Conservation (phyloP, 2,888 invertebrate species). For the Patella caerulea region DNA sequence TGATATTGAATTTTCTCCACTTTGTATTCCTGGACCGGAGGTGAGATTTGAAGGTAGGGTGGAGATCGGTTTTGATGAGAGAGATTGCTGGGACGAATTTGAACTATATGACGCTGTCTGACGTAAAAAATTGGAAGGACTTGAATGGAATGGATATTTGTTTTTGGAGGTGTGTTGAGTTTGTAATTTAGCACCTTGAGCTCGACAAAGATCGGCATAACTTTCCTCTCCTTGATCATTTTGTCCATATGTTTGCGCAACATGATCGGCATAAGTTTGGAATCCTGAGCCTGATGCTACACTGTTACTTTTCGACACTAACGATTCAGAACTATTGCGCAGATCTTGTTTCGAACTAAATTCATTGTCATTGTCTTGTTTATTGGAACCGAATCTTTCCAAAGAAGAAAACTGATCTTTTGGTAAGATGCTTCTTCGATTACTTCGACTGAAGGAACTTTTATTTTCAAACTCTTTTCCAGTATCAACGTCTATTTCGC, state of each 20-base stretch:
- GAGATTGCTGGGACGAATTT: not conserved
- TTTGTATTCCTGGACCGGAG: constrained; percentile 19
- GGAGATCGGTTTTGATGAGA: not conserved
- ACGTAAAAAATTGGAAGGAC: constrained; percentile 3
- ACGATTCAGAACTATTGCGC: not conserved
- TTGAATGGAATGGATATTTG: not conserved
- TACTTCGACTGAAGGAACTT: not conserved
- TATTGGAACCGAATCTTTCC: not conserved
- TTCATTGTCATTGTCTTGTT: not conserved
- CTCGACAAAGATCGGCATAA: not conserved
- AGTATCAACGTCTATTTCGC: not conserved
- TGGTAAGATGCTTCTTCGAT: not conserved
- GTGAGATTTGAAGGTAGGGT: not conserved
- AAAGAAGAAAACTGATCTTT: not conserved
- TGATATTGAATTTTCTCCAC: constrained; percentile 50
- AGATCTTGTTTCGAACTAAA: not conserved
- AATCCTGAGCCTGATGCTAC: not conserved
- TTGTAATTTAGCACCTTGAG: constrained; percentile 3
- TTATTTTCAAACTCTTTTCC: not conserved
- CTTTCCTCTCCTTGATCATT: not conserved
- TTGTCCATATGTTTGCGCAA: not conserved
- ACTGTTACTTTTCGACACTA: not conserved
- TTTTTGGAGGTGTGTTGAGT: not conserved
- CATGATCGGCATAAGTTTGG: not conserved
- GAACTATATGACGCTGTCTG: constrained; percentile 10